phyloP scores from a whole-genome alignment of 2,888 invertebrate species.

The Plebejus anna region DNA sequence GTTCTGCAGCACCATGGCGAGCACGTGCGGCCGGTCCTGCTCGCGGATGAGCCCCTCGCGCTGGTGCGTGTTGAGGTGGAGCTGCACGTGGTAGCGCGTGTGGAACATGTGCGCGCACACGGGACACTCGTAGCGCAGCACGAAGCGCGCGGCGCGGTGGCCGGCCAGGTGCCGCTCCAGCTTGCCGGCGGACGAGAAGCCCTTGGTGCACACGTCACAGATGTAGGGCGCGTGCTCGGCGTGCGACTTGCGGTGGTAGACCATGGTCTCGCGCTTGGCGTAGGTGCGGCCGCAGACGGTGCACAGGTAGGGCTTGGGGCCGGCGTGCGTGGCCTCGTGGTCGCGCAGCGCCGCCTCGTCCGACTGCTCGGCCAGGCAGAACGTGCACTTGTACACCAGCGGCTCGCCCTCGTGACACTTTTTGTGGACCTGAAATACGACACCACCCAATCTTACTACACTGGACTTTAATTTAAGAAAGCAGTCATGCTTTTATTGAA shows the following conservation, averaged over 20 bases:
- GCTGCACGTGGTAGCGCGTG: constrained; percentile 65
- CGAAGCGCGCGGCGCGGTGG: constrained; percentile 51
- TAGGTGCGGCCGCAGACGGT: constrained; percentile 59
- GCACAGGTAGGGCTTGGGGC: constrained; percentile 61
- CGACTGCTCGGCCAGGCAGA: constrained; percentile 50
- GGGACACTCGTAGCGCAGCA: constrained; percentile 67
- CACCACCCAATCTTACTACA: background rate
- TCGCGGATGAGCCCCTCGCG: constrained; percentile 63
- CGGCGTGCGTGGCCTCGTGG: constrained; percentile 56
- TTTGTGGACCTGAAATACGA: constrained; percentile 48
- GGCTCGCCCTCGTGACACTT: constrained; percentile 58
- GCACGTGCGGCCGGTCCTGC: constrained; percentile 61
- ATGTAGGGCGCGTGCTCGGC: constrained; percentile 48
- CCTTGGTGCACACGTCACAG: constrained; percentile 63
- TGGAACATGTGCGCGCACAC: constrained; percentile 74
- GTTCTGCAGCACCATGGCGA: constrained; percentile 72
- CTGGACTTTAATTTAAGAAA: no score
- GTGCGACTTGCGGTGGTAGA: constrained; percentile 65
- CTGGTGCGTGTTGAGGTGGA: constrained; percentile 66
- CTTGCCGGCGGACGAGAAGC: constrained; percentile 60
- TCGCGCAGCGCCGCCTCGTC: constrained; percentile 41
- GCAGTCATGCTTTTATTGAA: no score
- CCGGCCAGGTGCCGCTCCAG: constrained; percentile 55
- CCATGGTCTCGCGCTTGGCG: constrained; percentile 64
- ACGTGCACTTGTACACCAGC: constrained; percentile 51